These are phyloP conservation scores for Bradynema listronoti DNA, from an alignment of 1,140 invertebrate genomes.

Conservation along the genomic window DNA sequence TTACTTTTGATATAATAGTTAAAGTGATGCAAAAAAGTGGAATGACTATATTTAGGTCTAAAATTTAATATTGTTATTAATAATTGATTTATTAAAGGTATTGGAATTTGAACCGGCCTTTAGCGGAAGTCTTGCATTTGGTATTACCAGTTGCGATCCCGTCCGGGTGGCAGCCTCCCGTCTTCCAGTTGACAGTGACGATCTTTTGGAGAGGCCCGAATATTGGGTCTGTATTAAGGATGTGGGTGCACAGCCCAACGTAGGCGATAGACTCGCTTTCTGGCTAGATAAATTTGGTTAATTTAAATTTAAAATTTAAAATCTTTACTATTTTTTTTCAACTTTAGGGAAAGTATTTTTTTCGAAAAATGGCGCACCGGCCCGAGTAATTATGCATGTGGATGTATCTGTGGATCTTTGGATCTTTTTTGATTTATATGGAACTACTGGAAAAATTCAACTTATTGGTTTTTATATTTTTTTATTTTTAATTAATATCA, in stretches of 20 bases:
- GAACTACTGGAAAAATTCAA: slow-evolving; percentile 75
- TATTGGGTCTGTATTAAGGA: slow-evolving; percentile 86
- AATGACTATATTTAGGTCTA: too few species aligned
- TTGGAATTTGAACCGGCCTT: slow-evolving; percentile 69
- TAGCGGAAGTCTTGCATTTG: slow-evolving; percentile 78
- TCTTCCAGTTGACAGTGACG: slow-evolving; percentile 86
- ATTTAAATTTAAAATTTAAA: slow-evolving; percentile 1
- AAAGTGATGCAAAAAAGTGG: background rate
- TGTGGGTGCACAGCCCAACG: slow-evolving; percentile 72
- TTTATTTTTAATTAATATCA: background rate
- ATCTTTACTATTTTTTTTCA: background rate
- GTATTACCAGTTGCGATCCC: slow-evolving; percentile 88
- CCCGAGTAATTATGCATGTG: slow-evolving; percentile 74
- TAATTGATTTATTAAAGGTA: slow-evolving; percentile 12
- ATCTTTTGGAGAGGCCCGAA: slow-evolving; percentile 76
- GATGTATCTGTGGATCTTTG: slow-evolving; percentile 79
- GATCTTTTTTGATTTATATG: slow-evolving; percentile 92
- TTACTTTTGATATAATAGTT: slow-evolving; percentile 6
- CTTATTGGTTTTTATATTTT: slow-evolving; percentile 18
- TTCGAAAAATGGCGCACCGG: slow-evolving; percentile 30
- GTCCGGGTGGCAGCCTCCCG: slow-evolving; percentile 59
- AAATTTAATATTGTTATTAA: background rate
- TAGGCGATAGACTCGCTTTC: slow-evolving; percentile 49
- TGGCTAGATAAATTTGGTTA: slow-evolving; percentile 10
- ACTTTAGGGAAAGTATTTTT: slow-evolving; percentile 26